Evolutionary conservation across 2,888 invertebrate species (phyloP).

Genomic region (Tiliacea citrago): DNA sequence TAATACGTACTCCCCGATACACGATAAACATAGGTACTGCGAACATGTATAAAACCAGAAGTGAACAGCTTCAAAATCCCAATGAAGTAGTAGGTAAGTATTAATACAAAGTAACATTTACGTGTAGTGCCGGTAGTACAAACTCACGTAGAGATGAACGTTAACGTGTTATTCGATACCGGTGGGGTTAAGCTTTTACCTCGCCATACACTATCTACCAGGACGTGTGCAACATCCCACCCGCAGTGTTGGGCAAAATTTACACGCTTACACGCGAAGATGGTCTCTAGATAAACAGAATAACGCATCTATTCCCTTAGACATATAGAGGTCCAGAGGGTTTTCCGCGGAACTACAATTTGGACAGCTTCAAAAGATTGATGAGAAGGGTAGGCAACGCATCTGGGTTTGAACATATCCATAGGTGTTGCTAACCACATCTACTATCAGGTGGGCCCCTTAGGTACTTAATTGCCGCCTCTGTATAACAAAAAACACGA

Average conservation of each 20-base stretch:
- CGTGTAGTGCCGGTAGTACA: constrained; percentile 11
- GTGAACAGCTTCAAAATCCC: constrained; percentile 4
- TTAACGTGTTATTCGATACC: constrained; percentile 39
- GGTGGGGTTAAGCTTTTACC: constrained; percentile 18
- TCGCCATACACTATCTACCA: constrained; percentile 12
- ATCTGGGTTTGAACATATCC: constrained; percentile 8
- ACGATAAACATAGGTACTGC: background rate
- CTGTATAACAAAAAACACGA: background rate
- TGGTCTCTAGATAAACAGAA: constrained; percentile 30
- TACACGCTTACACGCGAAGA: constrained; percentile 15
- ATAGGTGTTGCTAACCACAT: background rate
- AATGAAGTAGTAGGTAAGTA: constrained; percentile 8
- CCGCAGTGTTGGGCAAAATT: constrained; percentile 14
- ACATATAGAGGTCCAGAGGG: constrained; percentile 43
- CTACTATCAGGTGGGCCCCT: constrained; percentile 7
- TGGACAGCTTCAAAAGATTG: constrained; percentile 50
- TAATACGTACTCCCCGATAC: background rate
- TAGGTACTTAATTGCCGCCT: background rate
- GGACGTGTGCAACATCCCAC: constrained; percentile 21
- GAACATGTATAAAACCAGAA: background rate
- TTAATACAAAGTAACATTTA: constrained; percentile 27
- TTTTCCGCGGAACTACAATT: constrained; percentile 31
- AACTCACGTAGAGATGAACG: constrained; percentile 9
- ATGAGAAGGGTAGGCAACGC: constrained; percentile 36
- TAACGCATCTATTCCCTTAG: constrained; percentile 27